phyloP scores from a whole-genome alignment of 1,140 invertebrate species.

The Euura lappo region DNA sequence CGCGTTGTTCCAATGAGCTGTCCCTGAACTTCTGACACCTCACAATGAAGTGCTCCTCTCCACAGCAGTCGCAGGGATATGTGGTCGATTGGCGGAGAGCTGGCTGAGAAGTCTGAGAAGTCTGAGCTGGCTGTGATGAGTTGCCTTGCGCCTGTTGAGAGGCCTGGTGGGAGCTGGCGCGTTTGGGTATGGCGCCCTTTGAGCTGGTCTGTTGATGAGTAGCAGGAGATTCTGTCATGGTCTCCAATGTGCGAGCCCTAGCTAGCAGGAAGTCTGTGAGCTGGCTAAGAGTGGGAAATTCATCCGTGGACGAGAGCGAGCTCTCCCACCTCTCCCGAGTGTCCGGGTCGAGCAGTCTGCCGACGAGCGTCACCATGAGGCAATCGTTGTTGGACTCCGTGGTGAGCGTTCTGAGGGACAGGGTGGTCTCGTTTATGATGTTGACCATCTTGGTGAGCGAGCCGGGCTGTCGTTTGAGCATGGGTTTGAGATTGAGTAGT shows the following conservation, averaged over 20 bases:
- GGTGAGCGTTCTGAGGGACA: neutral
- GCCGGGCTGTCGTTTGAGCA: neutral
- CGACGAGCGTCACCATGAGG: conserved; percentile 12
- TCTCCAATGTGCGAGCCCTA: neutral
- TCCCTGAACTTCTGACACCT: neutral
- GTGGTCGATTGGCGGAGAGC: neutral
- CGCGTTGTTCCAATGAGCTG: neutral
- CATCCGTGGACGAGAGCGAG: conserved; percentile 1
- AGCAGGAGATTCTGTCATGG: neutral
- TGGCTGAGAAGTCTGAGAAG: neutral
- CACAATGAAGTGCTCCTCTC: neutral
- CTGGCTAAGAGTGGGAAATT: conserved; percentile 10
- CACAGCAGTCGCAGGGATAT: conserved; percentile 13
- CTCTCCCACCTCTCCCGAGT: conserved; percentile 19
- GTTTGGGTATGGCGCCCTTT: neutral
- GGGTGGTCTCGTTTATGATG: neutral
- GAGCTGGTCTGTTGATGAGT: neutral
- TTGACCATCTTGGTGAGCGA: conserved; percentile 7
- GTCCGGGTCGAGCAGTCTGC: conserved; percentile 4
- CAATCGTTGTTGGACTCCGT: conserved; percentile 3
- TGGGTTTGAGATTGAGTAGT: neutral
- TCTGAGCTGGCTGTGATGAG: neutral
- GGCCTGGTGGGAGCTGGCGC: neutral
- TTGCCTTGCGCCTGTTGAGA: neutral
- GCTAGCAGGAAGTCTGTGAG: conserved; percentile 8